Evolutionary conservation across 2,113 vertebrate genomes (phyloP), one percentile per base, ranked within the genome.

Genomic region (Ophthalmolycus amberensis): DNA sequence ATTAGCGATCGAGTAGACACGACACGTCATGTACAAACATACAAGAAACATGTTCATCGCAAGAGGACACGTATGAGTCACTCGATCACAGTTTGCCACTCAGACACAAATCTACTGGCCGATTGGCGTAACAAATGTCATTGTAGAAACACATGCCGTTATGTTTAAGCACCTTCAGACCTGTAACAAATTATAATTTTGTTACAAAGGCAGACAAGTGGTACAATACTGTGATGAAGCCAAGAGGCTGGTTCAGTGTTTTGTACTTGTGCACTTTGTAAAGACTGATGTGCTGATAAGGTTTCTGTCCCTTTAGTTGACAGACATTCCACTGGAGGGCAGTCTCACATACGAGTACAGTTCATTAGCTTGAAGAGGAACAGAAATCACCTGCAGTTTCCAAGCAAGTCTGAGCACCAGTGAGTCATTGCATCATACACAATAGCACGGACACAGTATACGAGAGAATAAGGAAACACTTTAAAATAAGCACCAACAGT

Each of bases 11-110:
- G 60, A 80, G 71, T 37, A 34, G 56, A 90, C 84, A 71, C 75
- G 42, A 71, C 71, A 90, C 64, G 58, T 69, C 65, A 70, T 80
- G 50, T 86, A 86, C 85, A 88, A 91, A 93, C 87, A 90, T 87
- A 88, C 80, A 88, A 76, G 63, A 79, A 85, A 85, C 50, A n/a
- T 50, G 79, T 76, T 84, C 56, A 77, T 67, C 62, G 40, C 68
- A 79, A 82, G 65, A 83, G 84, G 68, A 89, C 86, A 84, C 56
- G 85, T 77, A 77, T 16, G 40, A 87, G 59, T 66, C 63, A 37
- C 22, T 46, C 56, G 14, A 80, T 90, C 84, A 77, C 77, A 88
- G 68, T 73, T 79, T 76, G 56, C 69, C 69, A 85, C 63, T 65
- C 40, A 83, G 42, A 68, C 54, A 77, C n/a, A 71, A 16, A 80